phyloP scores from a whole-genome alignment of 2,888 invertebrate species.

The Ariolimax columbianus region DNA sequence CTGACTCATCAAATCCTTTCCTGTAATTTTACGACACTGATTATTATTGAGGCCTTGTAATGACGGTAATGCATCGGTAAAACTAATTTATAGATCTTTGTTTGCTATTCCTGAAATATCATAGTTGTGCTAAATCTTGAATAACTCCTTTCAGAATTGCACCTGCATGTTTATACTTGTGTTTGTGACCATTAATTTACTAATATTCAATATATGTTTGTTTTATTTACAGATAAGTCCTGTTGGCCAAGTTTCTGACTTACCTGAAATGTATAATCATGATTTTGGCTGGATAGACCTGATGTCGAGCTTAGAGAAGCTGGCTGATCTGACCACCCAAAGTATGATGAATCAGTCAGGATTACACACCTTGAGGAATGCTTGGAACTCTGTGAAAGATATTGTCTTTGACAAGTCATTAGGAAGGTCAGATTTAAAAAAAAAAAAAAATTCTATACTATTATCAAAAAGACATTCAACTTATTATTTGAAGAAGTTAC shows the following conservation, averaged over 20 bases:
- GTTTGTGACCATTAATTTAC: background rate
- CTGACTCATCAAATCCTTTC: too few relatives aligned
- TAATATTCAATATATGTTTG: background rate
- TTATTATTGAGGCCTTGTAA: too few relatives aligned
- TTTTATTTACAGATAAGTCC: slow-evolving; percentile 16
- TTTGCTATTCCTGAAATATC: background rate
- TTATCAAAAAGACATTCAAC: too few relatives aligned
- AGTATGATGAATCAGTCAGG: background rate
- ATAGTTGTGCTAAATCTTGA: background rate
- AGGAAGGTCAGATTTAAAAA: slow-evolving; percentile 49
- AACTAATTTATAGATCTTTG: too few relatives aligned
- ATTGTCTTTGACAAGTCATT: slow-evolving; percentile 52
- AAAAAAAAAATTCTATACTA: too few relatives aligned
- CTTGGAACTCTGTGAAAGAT: slow-evolving; percentile 42
- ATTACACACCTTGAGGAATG: slow-evolving; percentile 9
- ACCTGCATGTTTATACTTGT: background rate
- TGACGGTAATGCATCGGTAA: too few relatives aligned
- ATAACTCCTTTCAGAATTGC: background rate
- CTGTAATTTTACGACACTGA: too few relatives aligned
- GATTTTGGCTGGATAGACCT: slow-evolving; percentile 54
- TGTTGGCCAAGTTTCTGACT: background rate
- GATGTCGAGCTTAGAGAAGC: slow-evolving; percentile 52
- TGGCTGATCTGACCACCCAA: slow-evolving; percentile 33
- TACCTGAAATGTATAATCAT: slow-evolving; percentile 38
- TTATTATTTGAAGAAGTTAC: too few relatives aligned